A percentile compares a stretch with the other conserved stretches of the same genome.
Evolutionary conservation across 2,888 invertebrate species (phyloP).

Genomic region (Oegoconia quadripuncta): DNA sequence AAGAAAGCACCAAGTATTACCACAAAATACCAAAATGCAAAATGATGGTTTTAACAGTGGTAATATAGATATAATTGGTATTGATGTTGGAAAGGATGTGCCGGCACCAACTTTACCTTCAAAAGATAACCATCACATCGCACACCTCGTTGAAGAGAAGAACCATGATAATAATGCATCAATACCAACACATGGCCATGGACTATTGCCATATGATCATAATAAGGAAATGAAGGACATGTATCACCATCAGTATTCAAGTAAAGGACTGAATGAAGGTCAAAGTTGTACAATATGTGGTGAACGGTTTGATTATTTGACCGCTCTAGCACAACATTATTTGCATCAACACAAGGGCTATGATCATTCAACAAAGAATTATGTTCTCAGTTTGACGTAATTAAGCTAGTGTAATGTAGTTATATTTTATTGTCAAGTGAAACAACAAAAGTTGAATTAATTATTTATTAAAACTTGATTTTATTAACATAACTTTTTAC

Average conservation of each 20-base stretch:
- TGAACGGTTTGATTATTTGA: constrained; percentile 51
- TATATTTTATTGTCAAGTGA: too few relatives aligned
- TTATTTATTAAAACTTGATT: constrained; percentile 13
- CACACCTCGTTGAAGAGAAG: constrained; percentile 41
- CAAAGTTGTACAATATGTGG: constrained; percentile 54
- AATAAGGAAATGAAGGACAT: constrained; percentile 40
- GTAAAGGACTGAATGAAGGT: constrained; percentile 27
- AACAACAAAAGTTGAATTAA: constrained; percentile 5
- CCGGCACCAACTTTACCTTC: constrained; percentile 22
- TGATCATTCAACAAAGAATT: constrained; percentile 29
- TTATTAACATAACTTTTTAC: constrained; percentile 13
- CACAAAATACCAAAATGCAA: constrained; percentile 33
- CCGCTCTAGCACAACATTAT: constrained; percentile 53
- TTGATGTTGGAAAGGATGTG: constrained; percentile 55
- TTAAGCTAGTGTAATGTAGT: not conserved
- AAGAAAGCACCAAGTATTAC: constrained; percentile 53
- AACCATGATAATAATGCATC: constrained; percentile 25
- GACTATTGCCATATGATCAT: constrained; percentile 33
- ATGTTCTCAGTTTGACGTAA: not conserved
- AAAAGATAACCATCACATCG: constrained; percentile 37
- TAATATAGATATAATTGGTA: constrained; percentile 59
- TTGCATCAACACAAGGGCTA: constrained; percentile 48
- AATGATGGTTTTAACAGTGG: constrained; percentile 41
- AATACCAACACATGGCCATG: constrained; percentile 29
- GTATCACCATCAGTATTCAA: constrained; percentile 35